Evolutionary conservation across 1,140 invertebrate genomes (phyloP), one percentile per base, ranked within the genome.

Genomic region (Drosophila yakuba): DNA sequence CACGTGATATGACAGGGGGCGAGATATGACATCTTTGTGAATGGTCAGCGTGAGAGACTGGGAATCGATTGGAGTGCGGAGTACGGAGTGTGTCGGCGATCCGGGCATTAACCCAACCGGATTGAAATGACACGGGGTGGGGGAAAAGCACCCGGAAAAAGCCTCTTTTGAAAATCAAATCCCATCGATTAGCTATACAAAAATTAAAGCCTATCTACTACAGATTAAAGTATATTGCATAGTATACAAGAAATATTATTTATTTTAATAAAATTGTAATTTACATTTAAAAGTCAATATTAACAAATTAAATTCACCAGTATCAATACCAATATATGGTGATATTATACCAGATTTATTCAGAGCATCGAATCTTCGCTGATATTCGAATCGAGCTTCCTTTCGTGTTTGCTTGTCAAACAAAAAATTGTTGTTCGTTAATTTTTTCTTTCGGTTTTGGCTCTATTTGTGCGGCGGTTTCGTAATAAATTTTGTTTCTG

Each of bases 391-490:
- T 48, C 4, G 3, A 50, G 52, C 52, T 51, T 52, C 44, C 45
- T 63, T 73, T 74, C 35, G 39, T 48, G 44, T 74, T 73, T 74
- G 72, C 72, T 63, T 56, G 57, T 63, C 68, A 73, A 73, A 74
- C 69, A 73, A 28, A 55, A 50, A 44, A 25, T 44, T 72, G 36
- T 74, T 47, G 8, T 72, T 28, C 64, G 39, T 64, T 64, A 25
- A 48, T 25, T 14, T 38, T 41, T 23, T 15, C 20, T 25, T 66
- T 44, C 15, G 59, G 36, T 43, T 38, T 20, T 20, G 15, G 14
- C 51, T 64, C 15, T 17, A 45, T 76, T 64, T 74, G 55, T 74
- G 36, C 54, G 71, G 36, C 54, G 60, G 64, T 74, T 75, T 25
- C 59, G 60, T 74, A 74, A 74, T 74, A 41, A 55, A 74, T 63